These are phyloP conservation scores for Bombus fervidus DNA, from an alignment of 1,140 invertebrate species.

Conservation along the genomic window DNA sequence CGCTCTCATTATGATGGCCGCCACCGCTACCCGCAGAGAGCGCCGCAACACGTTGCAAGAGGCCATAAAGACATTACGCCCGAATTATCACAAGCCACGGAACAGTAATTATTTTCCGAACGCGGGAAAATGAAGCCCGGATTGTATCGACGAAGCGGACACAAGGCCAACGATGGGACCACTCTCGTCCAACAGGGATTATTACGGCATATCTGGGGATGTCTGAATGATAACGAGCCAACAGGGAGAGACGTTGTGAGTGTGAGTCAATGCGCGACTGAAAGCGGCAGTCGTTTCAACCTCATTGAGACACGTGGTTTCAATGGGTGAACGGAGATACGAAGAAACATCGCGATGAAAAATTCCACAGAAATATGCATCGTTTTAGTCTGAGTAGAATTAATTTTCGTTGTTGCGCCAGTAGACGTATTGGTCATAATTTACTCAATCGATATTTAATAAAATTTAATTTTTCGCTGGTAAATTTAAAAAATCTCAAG, in stretches of 20 bases:
- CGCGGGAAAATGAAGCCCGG: conserved; percentile 33
- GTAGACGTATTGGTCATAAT: too few relatives aligned
- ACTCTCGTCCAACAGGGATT: background rate
- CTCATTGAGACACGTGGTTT: conserved; percentile 3
- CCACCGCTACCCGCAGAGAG: conserved; percentile 25
- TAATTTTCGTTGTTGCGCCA: too few relatives aligned
- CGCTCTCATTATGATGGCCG: conserved; percentile 56
- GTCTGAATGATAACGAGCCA: conserved; percentile 10
- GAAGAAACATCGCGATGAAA: too few relatives aligned
- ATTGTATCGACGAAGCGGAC: background rate
- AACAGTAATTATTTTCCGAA: conserved; percentile 43
- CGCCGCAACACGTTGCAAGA: conserved; percentile 14
- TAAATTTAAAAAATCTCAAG: too few relatives aligned
- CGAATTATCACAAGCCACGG: conserved; percentile 44
- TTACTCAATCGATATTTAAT: too few relatives aligned
- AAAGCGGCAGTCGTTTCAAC: background rate
- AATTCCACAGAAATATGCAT: too few relatives aligned
- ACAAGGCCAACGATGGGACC: background rate
- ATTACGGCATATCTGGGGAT: background rate
- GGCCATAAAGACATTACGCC: conserved; percentile 50
- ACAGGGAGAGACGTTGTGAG: background rate
- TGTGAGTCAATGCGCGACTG: background rate
- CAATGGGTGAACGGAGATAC: background rate
- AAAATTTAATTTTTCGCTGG: too few relatives aligned
- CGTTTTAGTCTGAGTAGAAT: too few relatives aligned